phyloP scores from a whole-genome alignment of 2,888 invertebrate genomes.

The Galerucella pusilla region DNA sequence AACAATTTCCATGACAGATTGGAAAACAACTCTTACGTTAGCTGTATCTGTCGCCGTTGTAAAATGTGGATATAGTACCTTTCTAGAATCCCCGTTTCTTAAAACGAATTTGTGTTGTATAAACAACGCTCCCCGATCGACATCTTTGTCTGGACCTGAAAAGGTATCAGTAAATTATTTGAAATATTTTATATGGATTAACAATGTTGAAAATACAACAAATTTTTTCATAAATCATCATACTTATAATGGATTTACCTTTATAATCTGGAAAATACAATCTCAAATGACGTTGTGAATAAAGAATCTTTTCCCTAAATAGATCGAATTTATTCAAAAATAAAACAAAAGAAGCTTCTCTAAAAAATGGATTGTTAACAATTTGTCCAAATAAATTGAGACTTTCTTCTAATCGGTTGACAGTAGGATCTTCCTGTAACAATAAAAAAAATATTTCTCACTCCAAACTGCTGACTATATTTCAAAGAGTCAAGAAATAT shows the following conservation, averaged over 20 bases:
- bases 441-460: constrained; percentile 6
- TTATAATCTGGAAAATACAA: constrained; percentile 72
- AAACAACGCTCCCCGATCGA: constrained; percentile 72
- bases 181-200: no score
- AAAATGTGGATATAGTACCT: constrained; percentile 74
- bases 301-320: constrained; percentile 73
- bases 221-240: no score
- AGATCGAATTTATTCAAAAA: constrained; percentile 75
- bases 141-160: constrained; percentile 72
- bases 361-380: constrained; percentile 74
- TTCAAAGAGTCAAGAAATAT: no score
- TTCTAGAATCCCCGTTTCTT: constrained; percentile 69
- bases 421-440: constrained; percentile 70
- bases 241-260: constrained; percentile 57
- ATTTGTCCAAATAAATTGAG: constrained; percentile 73
- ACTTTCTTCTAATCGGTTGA: constrained; percentile 74
- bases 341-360: constrained; percentile 71
- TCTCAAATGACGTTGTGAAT: constrained; percentile 71
- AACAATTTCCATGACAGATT: constrained; percentile 75
- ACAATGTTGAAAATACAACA: no score
- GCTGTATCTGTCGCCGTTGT: constrained; percentile 76
- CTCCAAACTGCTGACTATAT: no score
- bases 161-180: constrained; percentile 4
- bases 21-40: constrained; percentile 74
- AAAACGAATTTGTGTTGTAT: constrained; percentile 72